Evolutionary conservation across 1,140 invertebrate species (phyloP).

Genomic region (Amyelois transitella): DNA sequence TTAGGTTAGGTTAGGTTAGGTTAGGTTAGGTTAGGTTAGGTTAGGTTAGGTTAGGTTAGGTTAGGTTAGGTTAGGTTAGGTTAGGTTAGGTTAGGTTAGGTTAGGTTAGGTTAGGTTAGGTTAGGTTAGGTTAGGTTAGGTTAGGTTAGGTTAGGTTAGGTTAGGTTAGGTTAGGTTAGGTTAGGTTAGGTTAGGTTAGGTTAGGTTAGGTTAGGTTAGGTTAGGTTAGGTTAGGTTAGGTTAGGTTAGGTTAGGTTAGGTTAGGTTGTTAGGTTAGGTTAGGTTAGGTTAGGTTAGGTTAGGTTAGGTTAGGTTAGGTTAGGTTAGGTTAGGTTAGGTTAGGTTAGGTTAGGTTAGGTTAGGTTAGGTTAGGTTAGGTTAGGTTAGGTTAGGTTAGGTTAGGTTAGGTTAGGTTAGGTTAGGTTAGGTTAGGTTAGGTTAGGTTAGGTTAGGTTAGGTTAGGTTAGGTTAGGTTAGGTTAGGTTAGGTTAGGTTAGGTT

Average conservation of each 20-base stretch:
- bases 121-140: conserved; percentile 15
- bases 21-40: conserved; percentile 40
- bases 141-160: conserved; percentile 17
- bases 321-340: neutral
- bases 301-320: conserved; percentile 7
- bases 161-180: too few species aligned
- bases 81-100: conserved; percentile 3
- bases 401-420: conserved; percentile 7
- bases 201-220: conserved; percentile 20
- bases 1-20: conserved; percentile 41
- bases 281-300: conserved; percentile 7
- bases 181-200: conserved; percentile 22
- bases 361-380: conserved; percentile 10
- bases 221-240: conserved; percentile 30
- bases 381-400: conserved; percentile 7
- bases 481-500: conserved; percentile 42
- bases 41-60: conserved; percentile 40
- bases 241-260: conserved; percentile 35
- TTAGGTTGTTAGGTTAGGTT: conserved; percentile 7
- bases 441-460: conserved; percentile 19
- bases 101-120: conserved; percentile 15
- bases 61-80: conserved; percentile 21
- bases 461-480: conserved; percentile 43
- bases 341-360: conserved; percentile 6
- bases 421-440: conserved; percentile 10